Conservation (phyloP, 1,140 invertebrate species). For the Ips typographus region DNA sequence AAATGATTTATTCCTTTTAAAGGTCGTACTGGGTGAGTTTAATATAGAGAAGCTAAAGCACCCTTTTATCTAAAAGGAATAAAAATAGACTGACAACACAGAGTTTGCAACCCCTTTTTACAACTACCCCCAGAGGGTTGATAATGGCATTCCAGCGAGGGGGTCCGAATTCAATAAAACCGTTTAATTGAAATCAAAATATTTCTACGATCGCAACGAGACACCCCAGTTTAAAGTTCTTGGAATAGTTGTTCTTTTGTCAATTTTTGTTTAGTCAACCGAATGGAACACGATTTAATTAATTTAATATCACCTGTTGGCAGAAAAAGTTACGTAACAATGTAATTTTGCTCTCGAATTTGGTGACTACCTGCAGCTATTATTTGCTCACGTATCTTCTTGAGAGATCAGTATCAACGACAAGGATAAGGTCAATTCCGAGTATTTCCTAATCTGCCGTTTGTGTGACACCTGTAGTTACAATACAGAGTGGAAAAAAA, state of each 20-base stretch:
- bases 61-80: too few species aligned
- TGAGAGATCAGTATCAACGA: background rate
- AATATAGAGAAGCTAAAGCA: too few species aligned
- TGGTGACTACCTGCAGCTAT: background rate
- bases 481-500: background rate
- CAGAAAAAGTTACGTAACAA: background rate
- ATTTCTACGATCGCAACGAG: constrained; percentile 31
- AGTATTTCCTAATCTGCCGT: background rate
- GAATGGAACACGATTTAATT: background rate
- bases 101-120: too few species aligned
- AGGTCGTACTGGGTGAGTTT: too few species aligned
- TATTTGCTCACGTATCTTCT: background rate
- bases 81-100: too few species aligned
- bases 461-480: background rate
- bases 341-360: background rate
- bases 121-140: background rate
- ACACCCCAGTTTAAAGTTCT: constrained; percentile 28
- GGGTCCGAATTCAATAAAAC: constrained; percentile 39
- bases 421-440: constrained; percentile 3
- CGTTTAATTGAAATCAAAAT: constrained; percentile 45
- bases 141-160: constrained; percentile 32
- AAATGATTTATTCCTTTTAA: too few species aligned
- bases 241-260: constrained; percentile 32
- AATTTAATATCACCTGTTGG: constrained; percentile 7
- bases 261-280: constrained; percentile 15